Conservation (phyloP, 2,888 invertebrate species). For the Sesia bembeciformis region DNA sequence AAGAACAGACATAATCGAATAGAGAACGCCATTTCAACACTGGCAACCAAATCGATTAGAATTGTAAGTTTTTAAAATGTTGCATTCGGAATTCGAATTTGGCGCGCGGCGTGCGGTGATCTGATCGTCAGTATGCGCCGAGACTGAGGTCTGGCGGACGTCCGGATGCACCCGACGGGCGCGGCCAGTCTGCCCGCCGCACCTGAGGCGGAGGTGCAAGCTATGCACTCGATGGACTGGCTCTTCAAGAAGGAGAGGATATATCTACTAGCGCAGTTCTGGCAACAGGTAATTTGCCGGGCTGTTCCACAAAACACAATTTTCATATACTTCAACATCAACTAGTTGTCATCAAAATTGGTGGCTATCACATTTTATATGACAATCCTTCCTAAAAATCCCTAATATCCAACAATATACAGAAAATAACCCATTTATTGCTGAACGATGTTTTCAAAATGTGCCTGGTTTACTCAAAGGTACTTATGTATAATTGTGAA, state of each 20-base stretch:
- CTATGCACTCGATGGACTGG: slow-evolving; percentile 97
- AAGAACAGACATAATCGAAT: slow-evolving; percentile 43
- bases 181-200: slow-evolving; percentile 84
- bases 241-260: slow-evolving; percentile 96
- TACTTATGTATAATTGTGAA: no score
- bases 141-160: slow-evolving; percentile 45
- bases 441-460: no score
- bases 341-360: background rate
- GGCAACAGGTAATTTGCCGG: slow-evolving; percentile 88
- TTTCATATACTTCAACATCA: no score
- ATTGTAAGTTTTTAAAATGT: slow-evolving; percentile 18
- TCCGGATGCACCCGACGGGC: slow-evolving; percentile 85
- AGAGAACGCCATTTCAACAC: slow-evolving; percentile 14
- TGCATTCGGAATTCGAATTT: slow-evolving; percentile 19
- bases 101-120: slow-evolving; percentile 2
- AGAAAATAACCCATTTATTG: no score
- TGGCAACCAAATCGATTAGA: slow-evolving; percentile 10
- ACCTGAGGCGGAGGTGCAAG: slow-evolving; percentile 92
- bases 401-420: no score
- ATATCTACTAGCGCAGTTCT: slow-evolving; percentile 94
- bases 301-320: slow-evolving; percentile 17
- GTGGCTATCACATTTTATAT: no score
- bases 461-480: no score
- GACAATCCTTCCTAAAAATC: no score
- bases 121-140: slow-evolving; percentile 40